Percentiles rank a stretch among this genome's conserved stretches.
These are phyloP conservation scores for Ambastaia sidthimunki DNA, from an alignment of 2,797 vertebrate species.

Conservation along the genomic window DNA sequence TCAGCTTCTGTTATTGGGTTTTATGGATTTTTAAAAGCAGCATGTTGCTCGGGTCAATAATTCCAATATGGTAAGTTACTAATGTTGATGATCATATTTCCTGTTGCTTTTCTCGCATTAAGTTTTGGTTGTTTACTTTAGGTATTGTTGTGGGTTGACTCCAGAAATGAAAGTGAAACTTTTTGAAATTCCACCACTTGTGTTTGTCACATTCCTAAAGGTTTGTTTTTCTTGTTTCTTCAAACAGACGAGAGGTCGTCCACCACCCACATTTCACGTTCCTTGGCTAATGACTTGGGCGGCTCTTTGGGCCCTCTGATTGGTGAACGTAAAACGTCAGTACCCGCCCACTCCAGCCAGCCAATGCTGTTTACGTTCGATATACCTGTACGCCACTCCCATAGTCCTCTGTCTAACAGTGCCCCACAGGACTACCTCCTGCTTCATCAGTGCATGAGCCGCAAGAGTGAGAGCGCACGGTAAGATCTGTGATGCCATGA, in stretches of 20 bases:
- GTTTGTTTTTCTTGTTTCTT: constrained; percentile 45
- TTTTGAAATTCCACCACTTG: not conserved
- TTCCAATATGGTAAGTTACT: not conserved
- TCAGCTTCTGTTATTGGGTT: constrained; percentile 26
- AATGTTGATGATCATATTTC: constrained; percentile 25
- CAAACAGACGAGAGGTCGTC: constrained; percentile 84
- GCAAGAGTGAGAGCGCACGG: constrained; percentile 91
- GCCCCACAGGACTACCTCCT: constrained; percentile 98
- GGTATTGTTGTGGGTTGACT: not conserved
- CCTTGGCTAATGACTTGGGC: constrained; percentile 86
- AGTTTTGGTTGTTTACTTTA: constrained; percentile 23
- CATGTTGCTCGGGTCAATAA: not conserved
- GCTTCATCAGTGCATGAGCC: constrained; percentile 98
- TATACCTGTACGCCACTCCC: constrained; percentile 80
- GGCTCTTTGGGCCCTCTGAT: constrained; percentile 80
- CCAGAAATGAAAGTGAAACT: constrained; percentile 41
- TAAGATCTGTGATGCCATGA: constrained; percentile 68
- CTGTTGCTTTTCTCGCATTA: constrained; percentile 27
- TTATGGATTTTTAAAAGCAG: constrained; percentile 45
- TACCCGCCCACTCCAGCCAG: constrained; percentile 92
- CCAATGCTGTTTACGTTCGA: constrained; percentile 97
- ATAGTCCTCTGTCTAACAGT: constrained; percentile 87
- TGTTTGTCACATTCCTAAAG: constrained; percentile 37
- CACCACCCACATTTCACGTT: constrained; percentile 82
- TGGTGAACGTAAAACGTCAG: constrained; percentile 87